These are phyloP conservation scores for Drosophila simulans DNA, from an alignment of 1,140 invertebrate genomes.

Conservation along the genomic window DNA sequence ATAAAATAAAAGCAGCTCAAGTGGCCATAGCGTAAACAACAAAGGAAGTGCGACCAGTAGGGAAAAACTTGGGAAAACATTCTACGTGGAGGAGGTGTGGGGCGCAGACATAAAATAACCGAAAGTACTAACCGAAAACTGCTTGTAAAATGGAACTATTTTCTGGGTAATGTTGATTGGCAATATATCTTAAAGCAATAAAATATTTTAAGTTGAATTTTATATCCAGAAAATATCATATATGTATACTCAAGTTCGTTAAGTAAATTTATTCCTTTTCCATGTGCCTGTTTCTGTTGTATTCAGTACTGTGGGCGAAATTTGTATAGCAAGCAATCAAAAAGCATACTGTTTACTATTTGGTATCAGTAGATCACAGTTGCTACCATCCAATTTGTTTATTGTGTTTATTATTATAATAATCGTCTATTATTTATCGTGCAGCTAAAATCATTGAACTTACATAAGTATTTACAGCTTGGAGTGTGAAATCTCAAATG, in stretches of 20 bases:
- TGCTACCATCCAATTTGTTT: no score
- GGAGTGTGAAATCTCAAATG: neutral
- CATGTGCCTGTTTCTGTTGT: no score
- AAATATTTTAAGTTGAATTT: neutral
- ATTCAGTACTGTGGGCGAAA: no score
- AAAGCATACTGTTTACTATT: no score
- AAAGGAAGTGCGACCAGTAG: slow-evolving; percentile 7
- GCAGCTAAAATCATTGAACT: no score
- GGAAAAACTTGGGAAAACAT: slow-evolving; percentile 32
- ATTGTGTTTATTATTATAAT: no score
- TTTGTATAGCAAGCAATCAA: no score
- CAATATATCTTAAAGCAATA: neutral
- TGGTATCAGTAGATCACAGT: no score
- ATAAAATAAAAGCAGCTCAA: slow-evolving; percentile 78
- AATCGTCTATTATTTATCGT: no score
- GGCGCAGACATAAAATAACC: slow-evolving; percentile 18
- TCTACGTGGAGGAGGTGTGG: slow-evolving; percentile 5
- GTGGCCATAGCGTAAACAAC: slow-evolving; percentile 58
- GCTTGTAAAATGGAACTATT: neutral
- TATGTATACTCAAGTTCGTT: no score
- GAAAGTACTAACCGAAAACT: slow-evolving; percentile 36
- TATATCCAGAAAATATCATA: no score
- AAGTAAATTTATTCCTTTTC: no score
- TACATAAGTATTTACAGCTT: neutral
- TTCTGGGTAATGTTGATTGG: neutral